Evolutionary conservation across 2,888 invertebrate genomes (phyloP), one percentile per base, ranked within the genome.

Genomic region (Epinotia nisella): DNA sequence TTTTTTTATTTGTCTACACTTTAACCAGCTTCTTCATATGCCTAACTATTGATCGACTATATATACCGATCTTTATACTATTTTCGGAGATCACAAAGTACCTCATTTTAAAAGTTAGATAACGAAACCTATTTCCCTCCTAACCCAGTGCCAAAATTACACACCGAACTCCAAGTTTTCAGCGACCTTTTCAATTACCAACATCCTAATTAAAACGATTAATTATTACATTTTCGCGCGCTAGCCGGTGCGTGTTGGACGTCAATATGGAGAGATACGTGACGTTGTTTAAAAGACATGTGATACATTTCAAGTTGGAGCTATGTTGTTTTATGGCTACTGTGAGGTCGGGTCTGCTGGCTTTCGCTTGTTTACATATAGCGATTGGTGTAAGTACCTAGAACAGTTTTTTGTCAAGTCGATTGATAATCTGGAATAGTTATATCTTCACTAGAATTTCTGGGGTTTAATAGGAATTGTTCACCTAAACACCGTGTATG

Each of bases 171-270:
- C 79, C 81, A 64, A 24, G 13, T 80, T 81, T 78, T 77, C 77
- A 79, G 77, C 81, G 87, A 84, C 90, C 89, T 87, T 86, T 82
- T 80, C 84, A 87, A 87, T 87, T 78, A 81, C 74, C 70, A 39
- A 77, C 87, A 85, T 91, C 90, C 90, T 90, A 83, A 89, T 90
- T 90, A 89, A 72, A 71, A 74, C 74, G 74, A 80, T 7, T 80
- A 79, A 78, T 79, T 80, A 77, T 75, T 29, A 53, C 59, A 72
- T 72, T 68, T 71, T 68, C 39, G 67, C 39, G 67, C 4, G 35
- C 45, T 7, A 39, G 56, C 35, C 56, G 67, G 53, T 29, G n/a
- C 11, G 62, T 17, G 11, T 60, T n/a, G 67, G 61, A 24, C 62
- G 59, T 29, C 7, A 82, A 75, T 64, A 89, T 88, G 89, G 85